Evolutionary conservation across 2,797 vertebrate genomes (phyloP).

Genomic region (Aphelocoma californica): DNA sequence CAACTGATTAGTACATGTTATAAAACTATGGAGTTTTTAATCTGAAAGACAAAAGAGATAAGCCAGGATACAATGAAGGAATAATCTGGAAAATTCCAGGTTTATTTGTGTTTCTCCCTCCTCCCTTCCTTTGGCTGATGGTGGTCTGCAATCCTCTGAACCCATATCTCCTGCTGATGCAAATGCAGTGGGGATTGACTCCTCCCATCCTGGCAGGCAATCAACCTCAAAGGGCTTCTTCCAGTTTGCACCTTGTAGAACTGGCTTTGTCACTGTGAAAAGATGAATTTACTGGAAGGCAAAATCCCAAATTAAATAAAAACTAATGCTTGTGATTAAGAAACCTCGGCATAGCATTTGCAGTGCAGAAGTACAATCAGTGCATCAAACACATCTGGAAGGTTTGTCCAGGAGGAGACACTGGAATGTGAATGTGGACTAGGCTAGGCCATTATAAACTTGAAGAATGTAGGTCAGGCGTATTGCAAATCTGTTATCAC

Average conservation of each 20-base stretch:
- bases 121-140: neutral
- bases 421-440: neutral
- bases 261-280: neutral
- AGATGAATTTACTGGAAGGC: neutral
- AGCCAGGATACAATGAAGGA: neutral
- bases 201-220: neutral
- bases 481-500: slow-evolving; percentile 2
- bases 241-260: neutral
- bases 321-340: neutral
- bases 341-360: neutral
- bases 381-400: slow-evolving; percentile 26
- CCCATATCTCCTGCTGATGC: neutral
- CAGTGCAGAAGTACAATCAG: neutral
- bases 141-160: neutral
- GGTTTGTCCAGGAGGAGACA: slow-evolving; percentile 17
- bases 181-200: neutral
- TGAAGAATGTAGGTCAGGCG: slow-evolving; percentile 6
- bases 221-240: neutral
- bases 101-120: neutral
- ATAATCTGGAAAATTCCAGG: neutral
- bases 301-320: neutral
- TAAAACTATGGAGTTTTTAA: neutral
- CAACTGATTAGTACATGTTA: neutral
- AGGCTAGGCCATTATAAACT: neutral
- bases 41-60: neutral